Percentiles rank a stretch among this genome's conserved stretches.
These are phyloP conservation scores for Thalassaphorura encarpata DNA, from an alignment of 1,140 invertebrate genomes.

Conservation along the genomic window DNA sequence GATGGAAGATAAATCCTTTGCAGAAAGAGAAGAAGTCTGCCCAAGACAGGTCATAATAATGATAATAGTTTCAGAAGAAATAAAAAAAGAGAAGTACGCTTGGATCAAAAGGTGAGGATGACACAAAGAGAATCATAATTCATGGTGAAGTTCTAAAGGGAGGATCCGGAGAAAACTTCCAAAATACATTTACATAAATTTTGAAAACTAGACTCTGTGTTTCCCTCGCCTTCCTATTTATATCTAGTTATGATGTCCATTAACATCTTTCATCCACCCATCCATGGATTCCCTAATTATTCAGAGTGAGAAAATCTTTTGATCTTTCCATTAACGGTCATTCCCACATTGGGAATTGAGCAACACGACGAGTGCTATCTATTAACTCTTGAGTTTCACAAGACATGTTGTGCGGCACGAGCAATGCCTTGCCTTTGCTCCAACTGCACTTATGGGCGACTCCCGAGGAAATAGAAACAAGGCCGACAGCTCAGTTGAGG, in stretches of 20 bases:
- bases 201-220: no score
- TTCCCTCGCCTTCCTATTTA: background rate
- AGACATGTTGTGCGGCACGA: no score
- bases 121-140: constrained; percentile 2
- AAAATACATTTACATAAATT: no score
- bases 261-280: background rate
- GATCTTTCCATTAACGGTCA: constrained; percentile 11
- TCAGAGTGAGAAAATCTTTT: constrained; percentile 1
- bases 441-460: no score
- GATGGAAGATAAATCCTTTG: constrained; percentile 3
- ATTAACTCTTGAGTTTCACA: no score
- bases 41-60: constrained; percentile 7
- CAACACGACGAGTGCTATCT: no score
- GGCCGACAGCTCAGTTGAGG: no score
- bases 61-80: constrained; percentile 6
- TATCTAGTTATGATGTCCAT: background rate
- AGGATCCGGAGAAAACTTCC: background rate
- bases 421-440: no score
- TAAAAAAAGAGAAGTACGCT: background rate
- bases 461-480: no score
- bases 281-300: background rate
- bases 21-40: background rate
- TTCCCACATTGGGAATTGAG: background rate
- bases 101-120: constrained; percentile 1
- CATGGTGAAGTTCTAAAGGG: no score